Base-by-base conservation (phyloP, 2,797 vertebrate species). In the Onychomys leucogaster region DNA sequence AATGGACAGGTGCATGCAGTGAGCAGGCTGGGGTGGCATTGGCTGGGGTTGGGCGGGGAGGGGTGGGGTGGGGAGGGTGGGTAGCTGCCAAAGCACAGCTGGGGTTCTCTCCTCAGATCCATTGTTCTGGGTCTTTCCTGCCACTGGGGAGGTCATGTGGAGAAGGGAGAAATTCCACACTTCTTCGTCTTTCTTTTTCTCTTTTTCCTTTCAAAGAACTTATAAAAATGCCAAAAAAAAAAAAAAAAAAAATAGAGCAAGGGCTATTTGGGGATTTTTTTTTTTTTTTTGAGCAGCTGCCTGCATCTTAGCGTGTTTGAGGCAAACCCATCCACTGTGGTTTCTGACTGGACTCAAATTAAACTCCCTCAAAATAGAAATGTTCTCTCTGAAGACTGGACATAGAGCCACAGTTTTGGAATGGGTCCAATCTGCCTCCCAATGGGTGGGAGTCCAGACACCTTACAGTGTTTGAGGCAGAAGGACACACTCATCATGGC, bases 351-450 rank as follows among this genome's bases (percentile, higher is more conserved):
- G 89, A 71, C 93, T 96, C 88, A 91, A 92, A 96, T 90, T 93
- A 97, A 94, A 90, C 96, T 41, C 96, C n/a, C 95, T 98, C 97
- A 95, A 98, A 97, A 97, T 78, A 98, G 97, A 97, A 98, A 93
- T 94, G 97, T 96, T 98, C 97, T 98, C 94, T 92, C 95, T 95
- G 95, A 94, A 97, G 90, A 98, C 97, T 96, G 97, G 98, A 97
- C 98, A 98, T 98, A 98, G 98, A 98, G 97, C 71, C 92, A 98
- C 97, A 97, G 98, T 95, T 97, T 98, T 98, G 98, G 98, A 98
- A 98, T 91, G 97, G 97, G 96, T 97, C 98, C 98, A 97, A 83
- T 69, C 81, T 90, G 84, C 97, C 96, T 98, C 97, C 98, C 86
- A 81, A 90, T 97, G 83, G 96, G 63, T 71, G 78, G 97, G 98